phyloP scores from a whole-genome alignment of 2,888 invertebrate genomes.

The Euclidia mi region DNA sequence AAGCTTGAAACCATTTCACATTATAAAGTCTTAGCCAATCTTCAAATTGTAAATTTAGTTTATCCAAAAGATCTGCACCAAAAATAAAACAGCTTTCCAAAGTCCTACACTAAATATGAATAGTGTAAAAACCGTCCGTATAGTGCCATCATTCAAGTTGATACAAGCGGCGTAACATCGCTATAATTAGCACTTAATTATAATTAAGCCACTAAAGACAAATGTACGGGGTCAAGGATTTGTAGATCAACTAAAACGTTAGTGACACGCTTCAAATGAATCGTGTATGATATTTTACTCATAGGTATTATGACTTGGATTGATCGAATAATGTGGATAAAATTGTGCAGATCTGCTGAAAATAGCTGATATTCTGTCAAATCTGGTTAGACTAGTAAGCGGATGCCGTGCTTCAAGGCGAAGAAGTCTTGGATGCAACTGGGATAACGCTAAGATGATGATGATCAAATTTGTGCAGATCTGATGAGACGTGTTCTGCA shows the following conservation, averaged over 20 bases:
- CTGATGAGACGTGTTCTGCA: no score
- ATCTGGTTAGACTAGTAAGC: no score
- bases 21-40: no score
- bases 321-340: neutral
- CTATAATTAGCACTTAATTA: conserved; percentile 75
- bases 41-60: no score
- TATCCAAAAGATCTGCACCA: no score
- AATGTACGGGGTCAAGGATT: conserved; percentile 66
- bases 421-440: no score
- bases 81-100: neutral
- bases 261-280: neutral
- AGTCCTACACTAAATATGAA: neutral
- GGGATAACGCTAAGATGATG: no score
- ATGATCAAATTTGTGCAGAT: no score
- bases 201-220: conserved; percentile 69
- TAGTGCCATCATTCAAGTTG: conserved; percentile 44
- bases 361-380: neutral
- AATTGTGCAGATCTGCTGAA: neutral
- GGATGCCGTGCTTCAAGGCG: no score
- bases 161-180: conserved; percentile 54
- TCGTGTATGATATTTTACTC: neutral
- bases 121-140: neutral
- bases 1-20: no score
- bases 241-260: conserved; percentile 31
- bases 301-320: neutral